Conservation (phyloP, 2,113 vertebrate species). For the Syngnathus scovelli region DNA sequence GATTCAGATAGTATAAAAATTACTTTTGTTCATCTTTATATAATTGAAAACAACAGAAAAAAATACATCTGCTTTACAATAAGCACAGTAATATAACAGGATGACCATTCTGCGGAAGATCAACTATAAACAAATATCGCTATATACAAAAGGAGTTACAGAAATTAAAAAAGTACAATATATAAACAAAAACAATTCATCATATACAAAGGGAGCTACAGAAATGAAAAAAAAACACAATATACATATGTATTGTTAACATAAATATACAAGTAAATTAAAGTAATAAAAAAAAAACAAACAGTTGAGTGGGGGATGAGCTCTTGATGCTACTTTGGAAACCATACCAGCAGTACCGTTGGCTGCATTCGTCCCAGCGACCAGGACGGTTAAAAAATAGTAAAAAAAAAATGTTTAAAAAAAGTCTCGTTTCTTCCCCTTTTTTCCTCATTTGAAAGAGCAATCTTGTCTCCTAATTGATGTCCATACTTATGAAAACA, state of each 20-base stretch:
- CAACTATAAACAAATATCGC: conserved; percentile 49
- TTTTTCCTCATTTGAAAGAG: not conserved
- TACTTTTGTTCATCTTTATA: conserved; percentile 63
- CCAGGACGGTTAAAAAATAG: not conserved
- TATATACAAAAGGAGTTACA: conserved; percentile 59
- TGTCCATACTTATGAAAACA: conserved; percentile 19
- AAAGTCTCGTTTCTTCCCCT: not conserved
- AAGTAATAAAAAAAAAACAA: conserved; percentile 11
- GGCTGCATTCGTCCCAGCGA: not conserved
- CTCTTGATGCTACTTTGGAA: conserved; percentile 11
- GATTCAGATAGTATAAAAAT: conserved; percentile 52
- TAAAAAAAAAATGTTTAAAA: too few relatives aligned
- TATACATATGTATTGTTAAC: conserved; percentile 28
- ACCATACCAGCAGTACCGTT: conserved; percentile 10
- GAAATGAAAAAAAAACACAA: conserved; percentile 21
- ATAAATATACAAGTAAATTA: not conserved
- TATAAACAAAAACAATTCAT: conserved; percentile 39
- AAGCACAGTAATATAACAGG: conserved; percentile 42
- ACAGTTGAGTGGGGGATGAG: conserved; percentile 5
- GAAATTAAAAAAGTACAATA: conserved; percentile 16
- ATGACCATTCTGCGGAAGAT: conserved; percentile 9
- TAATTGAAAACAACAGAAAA: conserved; percentile 64
- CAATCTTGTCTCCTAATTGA: not conserved
- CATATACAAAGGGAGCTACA: conserved; percentile 59
- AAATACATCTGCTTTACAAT: conserved; percentile 34